phyloP scores from a whole-genome alignment of 2,888 invertebrate species.

The Calliphora vomitoria region DNA sequence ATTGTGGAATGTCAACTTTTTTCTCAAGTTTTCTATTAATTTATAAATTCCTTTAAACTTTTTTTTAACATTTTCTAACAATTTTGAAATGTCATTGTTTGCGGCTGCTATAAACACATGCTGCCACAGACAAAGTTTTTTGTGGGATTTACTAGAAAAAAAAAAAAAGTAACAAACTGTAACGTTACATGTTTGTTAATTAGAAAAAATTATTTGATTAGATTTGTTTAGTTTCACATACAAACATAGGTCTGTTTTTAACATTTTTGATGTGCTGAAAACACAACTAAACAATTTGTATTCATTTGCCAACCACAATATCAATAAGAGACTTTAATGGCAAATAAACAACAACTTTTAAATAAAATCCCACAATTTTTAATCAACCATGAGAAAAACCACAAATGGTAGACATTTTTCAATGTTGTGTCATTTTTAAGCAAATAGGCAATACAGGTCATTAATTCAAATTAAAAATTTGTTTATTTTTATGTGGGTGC shows the following conservation, averaged over 20 bases:
- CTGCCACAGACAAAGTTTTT: not conserved
- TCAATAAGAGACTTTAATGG: not conserved
- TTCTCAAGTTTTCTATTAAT: not conserved
- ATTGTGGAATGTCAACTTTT: too few species aligned
- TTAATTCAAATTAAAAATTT: not conserved
- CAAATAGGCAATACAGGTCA: not conserved
- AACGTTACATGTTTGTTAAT: not conserved
- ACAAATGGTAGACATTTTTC: not conserved
- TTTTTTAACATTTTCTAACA: not conserved
- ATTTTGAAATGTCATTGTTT: not conserved
- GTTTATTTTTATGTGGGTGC: not conserved
- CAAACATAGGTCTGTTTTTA: not conserved
- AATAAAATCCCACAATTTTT: not conserved
- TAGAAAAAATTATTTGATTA: not conserved
- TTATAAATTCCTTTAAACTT: not conserved
- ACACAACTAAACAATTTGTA: not conserved
- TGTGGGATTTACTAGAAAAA: not conserved
- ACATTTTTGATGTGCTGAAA: not conserved
- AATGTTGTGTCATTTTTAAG: not conserved
- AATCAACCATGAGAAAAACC: not conserved
- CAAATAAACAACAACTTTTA: not conserved
- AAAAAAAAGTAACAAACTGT: too few species aligned
- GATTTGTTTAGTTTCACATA: too few species aligned
- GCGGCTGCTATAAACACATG: not conserved
- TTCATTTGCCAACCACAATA: not conserved